Evolutionary conservation across 2,797 vertebrate species (phyloP), one percentile per base, ranked within the genome.

Genomic region (Tinamus major): DNA sequence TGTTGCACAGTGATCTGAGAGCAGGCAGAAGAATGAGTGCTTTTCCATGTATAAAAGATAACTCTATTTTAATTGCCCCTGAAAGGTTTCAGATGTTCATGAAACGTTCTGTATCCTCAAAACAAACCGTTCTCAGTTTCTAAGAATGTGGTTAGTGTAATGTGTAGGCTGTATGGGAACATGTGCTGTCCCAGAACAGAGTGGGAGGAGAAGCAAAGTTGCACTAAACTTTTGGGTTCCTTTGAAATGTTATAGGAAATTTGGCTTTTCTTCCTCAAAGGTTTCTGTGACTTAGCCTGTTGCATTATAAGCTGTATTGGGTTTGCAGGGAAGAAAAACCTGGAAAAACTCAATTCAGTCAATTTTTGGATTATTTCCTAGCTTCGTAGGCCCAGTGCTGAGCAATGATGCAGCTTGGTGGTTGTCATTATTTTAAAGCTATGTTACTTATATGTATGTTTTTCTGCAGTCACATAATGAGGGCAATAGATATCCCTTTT

Each of bases 141-240:
- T 1, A 27, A 64, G 26, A 68, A 17, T 4, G 5, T 39, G 21
- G 4, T 70, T 76, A n/a, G 13, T 0, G 0, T 29, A 51, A 39
- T 31, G 13, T 0, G 0, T 29, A 51, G 39, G 26, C 29, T 51
- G 17, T 39, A 10, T 39, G 68, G 68, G 39, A 19, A 9, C 13
- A 24, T 27, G 70, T 42, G 41, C 75, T 70, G 39, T 63, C 44
- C 26, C 9, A 0, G 29, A 65, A 64, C 56, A 56, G 76, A 31
- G 18, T 55, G 21, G 17, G 39, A 67, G 20, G 37, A 80, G 63
- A 63, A 78, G 29, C 15, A 44, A 67, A 61, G 14, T 63, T 58
- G 14, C 24, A 3, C 9, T 59, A 21, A 41, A 56, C 8, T 23
- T 79, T 68, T 63, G 15, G 4, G 49, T 87, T 42, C 23, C 64